A percentile compares a stretch with the other conserved stretches of the same genome.
Evolutionary conservation across 2,888 invertebrate species (phyloP).

Genomic region (Sinotaia quadrata): DNA sequence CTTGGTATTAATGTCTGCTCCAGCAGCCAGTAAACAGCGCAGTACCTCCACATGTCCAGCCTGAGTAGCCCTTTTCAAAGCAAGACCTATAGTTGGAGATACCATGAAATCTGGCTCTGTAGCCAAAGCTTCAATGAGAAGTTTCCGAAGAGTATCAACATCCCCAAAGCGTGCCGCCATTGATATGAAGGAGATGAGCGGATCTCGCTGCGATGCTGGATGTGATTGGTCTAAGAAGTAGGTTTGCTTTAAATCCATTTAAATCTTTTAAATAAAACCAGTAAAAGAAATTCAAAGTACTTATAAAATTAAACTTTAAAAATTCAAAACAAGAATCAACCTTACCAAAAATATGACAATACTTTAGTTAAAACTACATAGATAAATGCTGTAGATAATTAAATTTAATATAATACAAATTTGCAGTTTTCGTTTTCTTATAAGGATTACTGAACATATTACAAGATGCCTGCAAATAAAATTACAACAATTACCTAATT

Average conservation of each 20-base stretch:
- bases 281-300: too few relatives aligned
- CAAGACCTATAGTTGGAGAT: constrained; percentile 15
- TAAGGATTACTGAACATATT: too few relatives aligned
- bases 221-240: constrained; percentile 20
- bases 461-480: too few relatives aligned
- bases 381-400: too few relatives aligned
- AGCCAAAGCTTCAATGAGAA: constrained; percentile 12
- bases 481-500: too few relatives aligned
- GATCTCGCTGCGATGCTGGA: constrained; percentile 2
- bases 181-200: constrained; percentile 22
- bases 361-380: too few relatives aligned
- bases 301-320: too few relatives aligned
- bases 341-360: too few relatives aligned
- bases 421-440: too few relatives aligned
- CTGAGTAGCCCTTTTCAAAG: constrained; percentile 23
- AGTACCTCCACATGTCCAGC: constrained; percentile 13
- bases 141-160: constrained; percentile 17
- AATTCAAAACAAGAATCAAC: too few relatives aligned
- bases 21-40: constrained; percentile 17
- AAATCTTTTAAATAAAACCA: background rate
- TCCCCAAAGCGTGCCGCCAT: constrained; percentile 27
- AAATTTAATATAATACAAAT: too few relatives aligned
- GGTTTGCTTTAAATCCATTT: constrained; percentile 6
- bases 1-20: constrained; percentile 22
- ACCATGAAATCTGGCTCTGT: constrained; percentile 3